These are phyloP conservation scores for Dipodomys ordii DNA, from an alignment of 2,113 vertebrate species.

Conservation along the genomic window DNA sequence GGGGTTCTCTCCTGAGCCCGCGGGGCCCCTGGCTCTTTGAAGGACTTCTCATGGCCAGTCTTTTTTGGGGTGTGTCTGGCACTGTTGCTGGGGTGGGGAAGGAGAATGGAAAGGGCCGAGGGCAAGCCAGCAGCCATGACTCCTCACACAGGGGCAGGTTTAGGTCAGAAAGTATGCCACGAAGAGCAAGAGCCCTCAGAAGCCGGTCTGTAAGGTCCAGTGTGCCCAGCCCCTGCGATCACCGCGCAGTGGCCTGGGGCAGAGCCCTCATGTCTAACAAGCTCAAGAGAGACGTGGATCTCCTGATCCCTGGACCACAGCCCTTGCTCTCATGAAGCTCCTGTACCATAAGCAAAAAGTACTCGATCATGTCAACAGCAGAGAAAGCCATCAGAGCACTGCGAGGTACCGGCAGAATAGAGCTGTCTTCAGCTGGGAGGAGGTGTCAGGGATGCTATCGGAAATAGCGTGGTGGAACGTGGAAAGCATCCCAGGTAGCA, in stretches of 20 bases:
- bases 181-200: neutral
- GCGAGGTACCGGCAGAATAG: no score
- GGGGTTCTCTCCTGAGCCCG: neutral
- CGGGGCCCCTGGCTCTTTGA: neutral
- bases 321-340: neutral
- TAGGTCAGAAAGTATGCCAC: neutral
- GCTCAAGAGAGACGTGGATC: neutral
- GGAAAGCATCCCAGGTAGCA: neutral
- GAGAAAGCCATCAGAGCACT: neutral
- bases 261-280: neutral
- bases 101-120: no score
- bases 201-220: neutral
- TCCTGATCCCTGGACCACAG: neutral
- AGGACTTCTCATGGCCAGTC: neutral
- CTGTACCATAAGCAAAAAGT: neutral
- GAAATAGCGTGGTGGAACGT: neutral
- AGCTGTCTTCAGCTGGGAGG: no score
- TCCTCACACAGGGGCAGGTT: rapidly evolving
- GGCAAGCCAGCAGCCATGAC: neutral
- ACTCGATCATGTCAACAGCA: no score
- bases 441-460: neutral
- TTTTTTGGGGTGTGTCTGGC: neutral
- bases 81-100: rapidly evolving
- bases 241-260: neutral
- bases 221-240: no score